Percentiles rank a stretch among this genome's conserved stretches.
phyloP scores from a whole-genome alignment of 2,888 invertebrate species.

The Volucella inflata region DNA sequence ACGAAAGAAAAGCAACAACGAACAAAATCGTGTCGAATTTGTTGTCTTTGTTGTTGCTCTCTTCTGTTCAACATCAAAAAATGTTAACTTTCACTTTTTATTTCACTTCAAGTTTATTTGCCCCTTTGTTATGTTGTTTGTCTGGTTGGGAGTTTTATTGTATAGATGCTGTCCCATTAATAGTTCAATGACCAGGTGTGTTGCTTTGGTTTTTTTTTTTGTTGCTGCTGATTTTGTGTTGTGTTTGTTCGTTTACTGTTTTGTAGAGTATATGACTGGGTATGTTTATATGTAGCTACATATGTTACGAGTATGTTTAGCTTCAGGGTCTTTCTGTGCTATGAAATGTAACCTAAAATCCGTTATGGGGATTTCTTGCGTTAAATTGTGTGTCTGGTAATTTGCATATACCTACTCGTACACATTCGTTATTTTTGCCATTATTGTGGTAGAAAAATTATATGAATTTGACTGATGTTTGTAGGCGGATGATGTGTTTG shows the following conservation, averaged over 20 bases:
- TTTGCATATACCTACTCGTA: conserved; percentile 38
- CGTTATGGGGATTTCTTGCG: conserved; percentile 70
- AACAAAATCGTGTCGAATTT: conserved; percentile 23
- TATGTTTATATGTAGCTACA: conserved; percentile 24
- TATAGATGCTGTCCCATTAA: conserved; percentile 67
- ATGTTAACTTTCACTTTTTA: conserved; percentile 73
- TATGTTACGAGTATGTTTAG: conserved; percentile 61
- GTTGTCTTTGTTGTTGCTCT: neutral
- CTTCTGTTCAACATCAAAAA: conserved; percentile 50
- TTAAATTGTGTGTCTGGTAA: conserved; percentile 55
- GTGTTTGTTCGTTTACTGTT: conserved; percentile 1
- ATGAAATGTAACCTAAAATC: conserved; percentile 67
- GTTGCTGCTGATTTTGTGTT: neutral
- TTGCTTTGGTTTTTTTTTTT: conserved; percentile 48
- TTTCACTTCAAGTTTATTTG: conserved; percentile 56
- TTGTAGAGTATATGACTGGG: conserved; percentile 16
- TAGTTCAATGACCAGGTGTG: conserved; percentile 70
- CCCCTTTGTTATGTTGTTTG: conserved; percentile 30
- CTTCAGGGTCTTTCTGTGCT: conserved; percentile 64
- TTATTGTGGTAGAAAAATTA: conserved; percentile 39
- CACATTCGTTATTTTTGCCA: neutral
- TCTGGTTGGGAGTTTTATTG: conserved; percentile 29
- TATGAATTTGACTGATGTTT: conserved; percentile 7
- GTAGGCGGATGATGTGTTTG: conserved; percentile 27
- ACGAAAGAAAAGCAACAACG: neutral